phyloP scores from a whole-genome alignment of 2,797 vertebrate species.

The Periophthalmus magnuspinnatus region DNA sequence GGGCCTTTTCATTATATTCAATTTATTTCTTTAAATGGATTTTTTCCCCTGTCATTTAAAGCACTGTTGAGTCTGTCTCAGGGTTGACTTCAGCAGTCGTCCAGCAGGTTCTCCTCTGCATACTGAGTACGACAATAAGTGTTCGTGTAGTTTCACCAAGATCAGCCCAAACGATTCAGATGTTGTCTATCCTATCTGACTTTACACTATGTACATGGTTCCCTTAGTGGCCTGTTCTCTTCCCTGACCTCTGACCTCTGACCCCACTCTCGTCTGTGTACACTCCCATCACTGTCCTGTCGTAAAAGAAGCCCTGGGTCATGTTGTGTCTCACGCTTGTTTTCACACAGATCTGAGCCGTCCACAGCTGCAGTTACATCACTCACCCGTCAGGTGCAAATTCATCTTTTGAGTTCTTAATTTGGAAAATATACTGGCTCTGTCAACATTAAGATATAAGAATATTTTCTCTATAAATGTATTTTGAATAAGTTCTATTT shows the following conservation, averaged over 20 bases:
- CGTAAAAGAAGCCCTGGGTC: slow-evolving; percentile 38
- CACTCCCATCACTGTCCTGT: not conserved
- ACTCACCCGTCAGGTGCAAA: slow-evolving; percentile 8
- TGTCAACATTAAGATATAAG: slow-evolving; percentile 35
- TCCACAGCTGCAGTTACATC: not conserved
- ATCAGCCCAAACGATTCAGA: slow-evolving; percentile 31
- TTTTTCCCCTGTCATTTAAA: not conserved
- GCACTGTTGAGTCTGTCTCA: not conserved
- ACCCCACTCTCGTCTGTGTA: slow-evolving; percentile 3
- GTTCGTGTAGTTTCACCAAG: slow-evolving; percentile 8
- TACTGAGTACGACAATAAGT: not conserved
- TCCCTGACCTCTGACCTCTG: slow-evolving; percentile 5
- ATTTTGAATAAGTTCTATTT: slow-evolving; percentile 48
- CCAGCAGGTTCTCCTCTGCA: not conserved
- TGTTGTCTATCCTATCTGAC: slow-evolving; percentile 29
- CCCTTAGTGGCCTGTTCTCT: slow-evolving; percentile 44
- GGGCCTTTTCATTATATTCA: not conserved
- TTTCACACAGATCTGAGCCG: not conserved
- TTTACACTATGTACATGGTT: slow-evolving; percentile 59
- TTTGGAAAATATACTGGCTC: slow-evolving; percentile 29
- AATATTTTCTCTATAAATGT: slow-evolving; percentile 41
- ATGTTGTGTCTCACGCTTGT: slow-evolving; percentile 6
- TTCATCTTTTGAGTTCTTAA: not conserved
- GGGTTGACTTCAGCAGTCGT: not conserved
- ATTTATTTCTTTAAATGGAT: no score